phyloP scores from a whole-genome alignment of 2,888 invertebrate genomes.

The Pristionchus arcanus region DNA sequence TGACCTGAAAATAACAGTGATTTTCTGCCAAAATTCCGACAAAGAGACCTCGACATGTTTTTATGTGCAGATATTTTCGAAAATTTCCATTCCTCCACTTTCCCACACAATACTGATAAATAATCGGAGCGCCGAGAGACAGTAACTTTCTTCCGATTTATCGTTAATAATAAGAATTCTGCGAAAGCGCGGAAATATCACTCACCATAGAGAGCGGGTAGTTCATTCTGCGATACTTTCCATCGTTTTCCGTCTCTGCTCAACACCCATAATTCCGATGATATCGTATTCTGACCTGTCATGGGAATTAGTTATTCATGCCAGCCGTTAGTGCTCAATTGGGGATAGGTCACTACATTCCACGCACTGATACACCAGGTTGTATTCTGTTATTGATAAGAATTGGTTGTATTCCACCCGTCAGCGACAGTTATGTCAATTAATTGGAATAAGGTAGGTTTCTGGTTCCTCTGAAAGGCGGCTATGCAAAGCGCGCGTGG shows the following conservation, averaged over 20 bases:
- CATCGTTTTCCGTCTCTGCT: background rate
- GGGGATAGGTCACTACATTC: too few species aligned
- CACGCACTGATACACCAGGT: too few species aligned
- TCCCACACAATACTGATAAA: conserved; percentile 10
- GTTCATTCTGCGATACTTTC: background rate
- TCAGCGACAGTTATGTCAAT: too few species aligned
- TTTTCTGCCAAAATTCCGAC: background rate
- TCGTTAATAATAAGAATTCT: background rate
- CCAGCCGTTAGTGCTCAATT: too few species aligned
- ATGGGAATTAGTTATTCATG: too few species aligned
- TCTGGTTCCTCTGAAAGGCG: too few species aligned
- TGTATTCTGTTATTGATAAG: too few species aligned
- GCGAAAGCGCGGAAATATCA: background rate
- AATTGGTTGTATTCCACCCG: too few species aligned
- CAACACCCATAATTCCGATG: conserved; percentile 40
- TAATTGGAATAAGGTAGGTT: too few species aligned
- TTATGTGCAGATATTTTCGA: background rate
- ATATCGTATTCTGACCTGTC: conserved; percentile 39
- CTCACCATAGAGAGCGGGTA: conserved; percentile 36
- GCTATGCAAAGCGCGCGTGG: too few species aligned
- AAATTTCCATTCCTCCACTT: background rate
- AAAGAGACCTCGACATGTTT: background rate
- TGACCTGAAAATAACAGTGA: conserved; percentile 20
- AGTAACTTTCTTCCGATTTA: background rate
- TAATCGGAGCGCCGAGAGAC: background rate